Evolutionary conservation across 1,140 invertebrate genomes (phyloP).

Genomic region (Zaprionus taronus): DNA sequence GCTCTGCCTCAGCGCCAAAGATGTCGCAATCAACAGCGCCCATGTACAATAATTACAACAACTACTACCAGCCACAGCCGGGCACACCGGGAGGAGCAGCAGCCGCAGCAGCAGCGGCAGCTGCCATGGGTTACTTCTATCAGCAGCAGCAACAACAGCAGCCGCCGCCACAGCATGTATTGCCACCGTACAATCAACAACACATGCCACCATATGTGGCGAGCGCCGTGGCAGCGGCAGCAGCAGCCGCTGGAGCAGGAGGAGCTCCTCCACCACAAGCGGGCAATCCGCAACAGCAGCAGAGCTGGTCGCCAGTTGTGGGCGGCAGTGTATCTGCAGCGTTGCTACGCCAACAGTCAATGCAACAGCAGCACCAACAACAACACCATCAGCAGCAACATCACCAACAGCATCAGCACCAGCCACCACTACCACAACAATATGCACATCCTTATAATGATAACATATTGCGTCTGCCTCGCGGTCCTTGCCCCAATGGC

Average conservation of each 20-base stretch:
- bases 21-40: constrained; percentile 60
- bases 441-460: constrained; percentile 81
- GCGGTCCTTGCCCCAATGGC: constrained; percentile 86
- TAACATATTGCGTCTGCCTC: constrained; percentile 85
- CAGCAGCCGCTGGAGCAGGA: constrained; percentile 11
- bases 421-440: constrained; percentile 46
- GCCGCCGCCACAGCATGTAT: constrained; percentile 20
- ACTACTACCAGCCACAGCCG: constrained; percentile 59
- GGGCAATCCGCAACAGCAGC: constrained; percentile 68
- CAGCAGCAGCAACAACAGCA: constrained; percentile 45
- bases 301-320: constrained; percentile 80
- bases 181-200: constrained; percentile 56
- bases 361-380: constrained; percentile 57
- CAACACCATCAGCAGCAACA: constrained; percentile 61
- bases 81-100: constrained; percentile 8
- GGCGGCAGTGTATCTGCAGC: constrained; percentile 77
- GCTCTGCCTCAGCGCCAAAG: constrained; percentile 68
- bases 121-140: constrained; percentile 62
- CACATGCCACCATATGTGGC: constrained; percentile 56
- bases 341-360: constrained; percentile 71
- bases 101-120: constrained; percentile 28
- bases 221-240: constrained; percentile 24
- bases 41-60: constrained; percentile 70
- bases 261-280: constrained; percentile 21
- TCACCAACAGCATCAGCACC: constrained; percentile 46